These are phyloP conservation scores for Euleptes europaea DNA, from an alignment of 2,113 vertebrate species.

Conservation along the genomic window DNA sequence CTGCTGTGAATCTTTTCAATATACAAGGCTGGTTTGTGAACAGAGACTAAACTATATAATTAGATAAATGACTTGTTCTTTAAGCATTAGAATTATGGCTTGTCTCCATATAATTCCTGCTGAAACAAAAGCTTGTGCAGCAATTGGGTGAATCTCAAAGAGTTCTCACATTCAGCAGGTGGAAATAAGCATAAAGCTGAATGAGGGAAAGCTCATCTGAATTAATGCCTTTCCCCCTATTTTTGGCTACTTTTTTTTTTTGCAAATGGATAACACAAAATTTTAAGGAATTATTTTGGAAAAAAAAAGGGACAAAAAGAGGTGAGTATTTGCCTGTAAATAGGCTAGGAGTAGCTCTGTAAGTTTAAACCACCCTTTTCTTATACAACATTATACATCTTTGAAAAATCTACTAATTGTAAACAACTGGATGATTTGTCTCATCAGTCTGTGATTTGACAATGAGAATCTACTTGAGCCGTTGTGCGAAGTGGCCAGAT, in stretches of 20 bases:
- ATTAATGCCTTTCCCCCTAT: not conserved
- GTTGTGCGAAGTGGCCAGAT: too few species aligned
- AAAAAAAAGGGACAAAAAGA: not conserved
- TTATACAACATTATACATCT: too few species aligned
- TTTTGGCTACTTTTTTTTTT: not conserved
- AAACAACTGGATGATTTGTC: too few species aligned
- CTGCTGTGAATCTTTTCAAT: conserved; percentile 55
- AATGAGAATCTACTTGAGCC: too few species aligned
- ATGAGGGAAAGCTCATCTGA: conserved; percentile 5
- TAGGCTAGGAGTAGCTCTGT: not conserved
- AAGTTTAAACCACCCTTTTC: too few species aligned
- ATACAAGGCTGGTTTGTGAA: conserved; percentile 49
- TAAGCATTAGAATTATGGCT: conserved; percentile 57
- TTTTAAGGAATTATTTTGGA: not conserved
- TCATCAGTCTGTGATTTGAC: too few species aligned
- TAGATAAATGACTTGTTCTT: conserved; percentile 60
- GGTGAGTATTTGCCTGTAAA: accelerated
- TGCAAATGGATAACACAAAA: not conserved
- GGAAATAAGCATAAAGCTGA: not conserved
- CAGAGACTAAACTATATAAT: conserved; percentile 55
- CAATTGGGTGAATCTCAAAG: conserved; percentile 6
- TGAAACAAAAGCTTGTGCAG: conserved; percentile 42
- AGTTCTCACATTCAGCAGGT: conserved; percentile 25
- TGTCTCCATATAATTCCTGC: conserved; percentile 53
- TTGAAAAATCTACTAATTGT: too few species aligned